Conservation (phyloP, 2,797 vertebrate species). For the Borostomias antarcticus region DNA sequence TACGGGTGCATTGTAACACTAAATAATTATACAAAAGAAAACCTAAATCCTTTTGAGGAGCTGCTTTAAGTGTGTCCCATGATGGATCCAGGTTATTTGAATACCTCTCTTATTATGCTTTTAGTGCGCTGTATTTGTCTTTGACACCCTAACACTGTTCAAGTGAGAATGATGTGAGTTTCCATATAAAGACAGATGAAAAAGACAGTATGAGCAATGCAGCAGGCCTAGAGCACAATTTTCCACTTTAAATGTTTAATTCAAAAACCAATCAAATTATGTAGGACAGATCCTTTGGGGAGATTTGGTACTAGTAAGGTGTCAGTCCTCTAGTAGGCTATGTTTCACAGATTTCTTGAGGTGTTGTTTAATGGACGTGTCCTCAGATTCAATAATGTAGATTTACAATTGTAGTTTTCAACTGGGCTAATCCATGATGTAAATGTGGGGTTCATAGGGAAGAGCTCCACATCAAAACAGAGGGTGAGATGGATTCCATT, state of each 20-base stretch:
- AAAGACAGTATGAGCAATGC: not conserved
- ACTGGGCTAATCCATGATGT: too few species aligned
- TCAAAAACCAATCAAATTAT: constrained; percentile 1
- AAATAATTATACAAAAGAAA: too few species aligned
- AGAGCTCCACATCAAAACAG: too few species aligned
- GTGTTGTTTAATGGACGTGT: not conserved
- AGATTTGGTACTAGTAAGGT: not conserved
- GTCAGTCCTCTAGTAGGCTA: not conserved
- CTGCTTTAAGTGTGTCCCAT: too few species aligned
- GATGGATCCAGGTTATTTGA: not conserved
- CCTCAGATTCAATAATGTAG: not conserved
- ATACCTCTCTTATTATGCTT: not conserved
- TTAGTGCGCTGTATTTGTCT: not conserved
- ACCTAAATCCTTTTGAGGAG: too few species aligned
- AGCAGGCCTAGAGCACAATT: not conserved
- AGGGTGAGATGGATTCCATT: too few species aligned
- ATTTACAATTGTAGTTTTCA: too few species aligned
- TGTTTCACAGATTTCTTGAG: not conserved
- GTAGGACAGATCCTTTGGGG: constrained; percentile 17
- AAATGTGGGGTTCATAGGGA: too few species aligned
- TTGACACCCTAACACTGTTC: not conserved
- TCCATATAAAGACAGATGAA: not conserved
- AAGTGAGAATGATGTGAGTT: not conserved
- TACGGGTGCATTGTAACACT: too few species aligned
- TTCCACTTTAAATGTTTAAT: not conserved